Evolutionary conservation across 53 echinoderm and acorn worm species (phyloP).

Genomic region (Arbacia lixula): DNA sequence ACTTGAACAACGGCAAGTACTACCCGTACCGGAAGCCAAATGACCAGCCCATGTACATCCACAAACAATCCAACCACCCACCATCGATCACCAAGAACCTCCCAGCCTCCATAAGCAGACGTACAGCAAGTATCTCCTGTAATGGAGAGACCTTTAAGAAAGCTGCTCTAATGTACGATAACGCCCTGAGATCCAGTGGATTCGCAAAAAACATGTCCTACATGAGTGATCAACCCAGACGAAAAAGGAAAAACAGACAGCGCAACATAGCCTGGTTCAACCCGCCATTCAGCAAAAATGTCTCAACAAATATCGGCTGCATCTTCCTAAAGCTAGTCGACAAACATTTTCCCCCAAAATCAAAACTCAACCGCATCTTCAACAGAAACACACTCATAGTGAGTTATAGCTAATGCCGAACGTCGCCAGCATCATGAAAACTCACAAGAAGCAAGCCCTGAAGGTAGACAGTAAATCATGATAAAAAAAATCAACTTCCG

Average conservation of each 20-base stretch:
- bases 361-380: not conserved
- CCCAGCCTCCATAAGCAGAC: not conserved
- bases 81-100: slow-evolving; percentile 22
- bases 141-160: slow-evolving; percentile 16
- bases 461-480: not conserved
- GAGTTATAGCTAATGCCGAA: not conserved
- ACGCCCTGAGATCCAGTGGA: slow-evolving; percentile 52
- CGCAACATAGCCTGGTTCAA: slow-evolving; percentile 65
- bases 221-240: not conserved
- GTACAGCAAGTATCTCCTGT: slow-evolving; percentile 17
- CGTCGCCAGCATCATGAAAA: not conserved
- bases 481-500: slow-evolving; percentile 11
- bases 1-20: slow-evolving; percentile 25
- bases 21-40: slow-evolving; percentile 45
- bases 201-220: slow-evolving; percentile 11
- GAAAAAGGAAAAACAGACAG: slow-evolving; percentile 29
- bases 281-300: slow-evolving; percentile 59
- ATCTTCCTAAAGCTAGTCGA: slow-evolving; percentile 53
- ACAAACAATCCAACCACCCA: slow-evolving; percentile 38
- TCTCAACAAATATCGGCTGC: slow-evolving; percentile 56
- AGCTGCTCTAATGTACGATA: slow-evolving; percentile 43
- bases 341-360: not conserved
- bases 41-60: slow-evolving; percentile 28
- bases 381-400: not conserved
- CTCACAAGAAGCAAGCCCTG: not conserved